Evolutionary conservation across 2,113 vertebrate genomes (phyloP).

Genomic region (Sterrhoptilus dennistouni): DNA sequence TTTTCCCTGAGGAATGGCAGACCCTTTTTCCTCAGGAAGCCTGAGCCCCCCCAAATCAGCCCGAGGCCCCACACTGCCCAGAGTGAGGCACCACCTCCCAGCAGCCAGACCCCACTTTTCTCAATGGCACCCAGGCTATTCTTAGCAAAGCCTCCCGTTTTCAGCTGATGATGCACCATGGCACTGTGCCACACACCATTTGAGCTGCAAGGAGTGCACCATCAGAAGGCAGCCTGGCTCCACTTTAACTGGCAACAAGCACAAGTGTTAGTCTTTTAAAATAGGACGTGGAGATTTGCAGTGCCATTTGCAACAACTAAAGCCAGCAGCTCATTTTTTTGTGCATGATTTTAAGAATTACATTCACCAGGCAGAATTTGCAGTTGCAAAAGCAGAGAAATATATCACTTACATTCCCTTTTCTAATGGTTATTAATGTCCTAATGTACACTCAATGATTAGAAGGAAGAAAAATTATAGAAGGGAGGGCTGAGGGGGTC

Average conservation of each 20-base stretch:
- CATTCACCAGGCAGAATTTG: not conserved
- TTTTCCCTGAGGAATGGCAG: not conserved
- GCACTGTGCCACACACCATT: not conserved
- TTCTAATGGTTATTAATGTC: not conserved
- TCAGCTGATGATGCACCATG: not conserved
- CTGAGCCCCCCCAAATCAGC: not conserved
- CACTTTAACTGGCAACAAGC: not conserved
- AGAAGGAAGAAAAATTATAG: not conserved
- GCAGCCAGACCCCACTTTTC: accelerated
- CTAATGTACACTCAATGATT: not conserved
- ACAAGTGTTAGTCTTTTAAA: not conserved
- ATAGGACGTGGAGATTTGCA: not conserved
- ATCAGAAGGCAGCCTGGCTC: not conserved
- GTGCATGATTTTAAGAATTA: not conserved
- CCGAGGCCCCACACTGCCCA: not conserved
- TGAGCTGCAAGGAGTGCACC: not conserved
- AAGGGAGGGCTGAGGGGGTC: not conserved
- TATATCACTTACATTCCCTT: not conserved
- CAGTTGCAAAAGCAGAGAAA: not conserved
- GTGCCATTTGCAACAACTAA: not conserved
- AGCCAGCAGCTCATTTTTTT: not conserved
- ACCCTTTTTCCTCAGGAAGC: not conserved
- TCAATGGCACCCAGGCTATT: not conserved
- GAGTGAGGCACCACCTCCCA: not conserved
- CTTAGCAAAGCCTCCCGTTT: not conserved